Evolutionary conservation across 1,140 invertebrate species (phyloP).

Genomic region (Brachionus manjavacas): DNA sequence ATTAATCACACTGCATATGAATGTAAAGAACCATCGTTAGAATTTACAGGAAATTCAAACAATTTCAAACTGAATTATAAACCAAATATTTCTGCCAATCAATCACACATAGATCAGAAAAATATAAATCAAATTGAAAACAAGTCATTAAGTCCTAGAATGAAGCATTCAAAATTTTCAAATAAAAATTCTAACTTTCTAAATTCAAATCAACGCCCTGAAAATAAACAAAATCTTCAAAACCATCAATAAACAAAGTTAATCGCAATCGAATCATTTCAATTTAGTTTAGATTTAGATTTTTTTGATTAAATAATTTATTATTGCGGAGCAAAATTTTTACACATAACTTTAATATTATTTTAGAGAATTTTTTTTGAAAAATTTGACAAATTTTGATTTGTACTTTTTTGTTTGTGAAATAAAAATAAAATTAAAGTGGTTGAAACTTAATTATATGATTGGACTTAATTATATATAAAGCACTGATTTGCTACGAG

Average conservation of each 20-base stretch:
- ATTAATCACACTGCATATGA: slow-evolving; percentile 19
- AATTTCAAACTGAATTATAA: slow-evolving; percentile 12
- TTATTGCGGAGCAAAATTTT: neutral
- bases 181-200: neutral
- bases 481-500: too few relatives aligned
- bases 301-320: neutral
- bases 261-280: neutral
- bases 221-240: neutral
- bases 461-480: too few relatives aligned
- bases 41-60: neutral
- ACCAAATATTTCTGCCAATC: neutral
- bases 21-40: slow-evolving; percentile 23
- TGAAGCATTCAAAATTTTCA: neutral
- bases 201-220: neutral
- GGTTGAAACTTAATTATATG: too few relatives aligned
- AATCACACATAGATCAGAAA: neutral
- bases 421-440: too few relatives aligned
- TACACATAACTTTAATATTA: neutral
- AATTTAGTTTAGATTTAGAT: neutral
- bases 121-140: neutral
- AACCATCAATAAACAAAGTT: neutral
- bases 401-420: too few relatives aligned
- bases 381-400: neutral
- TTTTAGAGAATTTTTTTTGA: neutral
- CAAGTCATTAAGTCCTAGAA: neutral